Evolutionary conservation across 2,113 vertebrate genomes (phyloP).

Genomic region (Psephotus haematonotus): DNA sequence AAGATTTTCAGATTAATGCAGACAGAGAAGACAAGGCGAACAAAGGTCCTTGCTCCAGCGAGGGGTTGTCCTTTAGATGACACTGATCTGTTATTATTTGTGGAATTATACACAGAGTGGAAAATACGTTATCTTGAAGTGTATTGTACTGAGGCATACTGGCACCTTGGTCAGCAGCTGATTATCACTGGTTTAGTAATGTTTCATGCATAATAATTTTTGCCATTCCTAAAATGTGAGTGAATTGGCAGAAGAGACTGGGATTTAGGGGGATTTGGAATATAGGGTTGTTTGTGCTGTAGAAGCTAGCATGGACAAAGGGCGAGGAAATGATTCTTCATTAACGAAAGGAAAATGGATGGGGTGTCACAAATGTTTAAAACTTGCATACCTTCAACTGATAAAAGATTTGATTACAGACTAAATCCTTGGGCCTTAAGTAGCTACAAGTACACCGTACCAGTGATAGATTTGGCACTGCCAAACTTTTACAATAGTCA

Average conservation of each 20-base stretch:
- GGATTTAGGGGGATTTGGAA: not conserved
- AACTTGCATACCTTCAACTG: not conserved
- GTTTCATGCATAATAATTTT: not conserved
- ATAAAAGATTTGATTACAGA: not conserved
- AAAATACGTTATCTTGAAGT: not conserved
- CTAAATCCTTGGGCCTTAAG: not conserved
- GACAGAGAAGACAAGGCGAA: not conserved
- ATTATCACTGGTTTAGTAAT: not conserved
- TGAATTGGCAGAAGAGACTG: not conserved
- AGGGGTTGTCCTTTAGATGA: not conserved
- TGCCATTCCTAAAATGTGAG: not conserved
- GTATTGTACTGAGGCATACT: not conserved
- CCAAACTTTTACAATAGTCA: not conserved
- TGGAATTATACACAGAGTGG: not conserved
- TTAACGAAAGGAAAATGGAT: not conserved
- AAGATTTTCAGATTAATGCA: slow-evolving; percentile 12
- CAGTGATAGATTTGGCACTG: not conserved
- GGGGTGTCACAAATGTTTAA: not conserved
- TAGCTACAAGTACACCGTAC: not conserved
- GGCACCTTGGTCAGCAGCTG: not conserved
- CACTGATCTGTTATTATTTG: not conserved
- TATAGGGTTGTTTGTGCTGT: not conserved
- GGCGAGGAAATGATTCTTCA: not conserved
- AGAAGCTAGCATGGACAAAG: not conserved
- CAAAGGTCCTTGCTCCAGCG: not conserved